phyloP scores from a whole-genome alignment of 2,797 vertebrate species.

The Falco rusticolus region DNA sequence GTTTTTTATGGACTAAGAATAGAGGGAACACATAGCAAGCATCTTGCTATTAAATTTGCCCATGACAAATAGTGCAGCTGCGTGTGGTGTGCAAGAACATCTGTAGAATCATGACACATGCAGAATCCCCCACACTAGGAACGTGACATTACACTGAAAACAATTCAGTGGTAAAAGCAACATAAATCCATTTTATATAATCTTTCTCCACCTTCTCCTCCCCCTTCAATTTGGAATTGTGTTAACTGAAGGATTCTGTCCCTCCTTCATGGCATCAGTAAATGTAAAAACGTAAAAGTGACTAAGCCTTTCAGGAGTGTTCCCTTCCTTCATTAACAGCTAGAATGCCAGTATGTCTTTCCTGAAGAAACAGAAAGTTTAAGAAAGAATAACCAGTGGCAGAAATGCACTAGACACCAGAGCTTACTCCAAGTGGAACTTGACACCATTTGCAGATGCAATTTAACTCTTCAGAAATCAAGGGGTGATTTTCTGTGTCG shows the following conservation, averaged over 20 bases:
- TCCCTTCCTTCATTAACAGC: background rate
- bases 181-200: conserved; percentile 13
- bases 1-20: conserved; percentile 17
- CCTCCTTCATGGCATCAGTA: background rate
- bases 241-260: background rate
- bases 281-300: background rate
- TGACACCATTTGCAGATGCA: background rate
- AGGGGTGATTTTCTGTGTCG: background rate
- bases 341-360: background rate
- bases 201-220: conserved; percentile 11
- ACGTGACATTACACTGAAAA: conserved; percentile 5
- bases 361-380: background rate
- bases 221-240: background rate
- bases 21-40: background rate
- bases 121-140: conserved; percentile 4
- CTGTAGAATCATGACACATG: conserved; percentile 34
- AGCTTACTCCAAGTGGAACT: background rate
- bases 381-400: background rate
- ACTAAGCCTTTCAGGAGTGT: conserved; percentile 11
- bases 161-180: conserved; percentile 3
- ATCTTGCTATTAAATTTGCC: conserved; percentile 27
- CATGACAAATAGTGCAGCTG: conserved; percentile 37
- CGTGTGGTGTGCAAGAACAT: conserved; percentile 27
- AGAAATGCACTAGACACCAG: background rate
- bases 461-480: conserved; percentile 51